Percentiles rank a stretch among this genome's conserved stretches.
Conservation (phyloP, 35 echinoderm and acorn worm genomes). For the Ophioderma brevispina region DNA sequence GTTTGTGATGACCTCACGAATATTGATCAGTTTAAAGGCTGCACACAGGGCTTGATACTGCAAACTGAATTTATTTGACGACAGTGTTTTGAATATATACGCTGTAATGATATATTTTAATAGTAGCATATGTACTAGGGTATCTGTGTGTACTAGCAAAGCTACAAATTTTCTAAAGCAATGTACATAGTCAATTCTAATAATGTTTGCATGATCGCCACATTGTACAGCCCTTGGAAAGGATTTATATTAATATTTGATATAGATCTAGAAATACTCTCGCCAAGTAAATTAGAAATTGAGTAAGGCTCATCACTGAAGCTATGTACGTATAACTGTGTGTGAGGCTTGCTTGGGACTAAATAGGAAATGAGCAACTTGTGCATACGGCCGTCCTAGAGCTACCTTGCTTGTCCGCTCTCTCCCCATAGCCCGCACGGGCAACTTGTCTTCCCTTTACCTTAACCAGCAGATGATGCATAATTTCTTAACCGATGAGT, state of each 20-base stretch:
- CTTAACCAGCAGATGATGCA: not conserved
- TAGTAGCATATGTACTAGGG: too few species aligned
- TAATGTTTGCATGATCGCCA: too few species aligned
- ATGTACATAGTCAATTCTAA: too few species aligned
- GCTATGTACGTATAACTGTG: not conserved
- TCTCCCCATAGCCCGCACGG: not conserved
- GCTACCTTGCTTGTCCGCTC: not conserved
- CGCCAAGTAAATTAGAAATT: not conserved
- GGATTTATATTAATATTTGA: not conserved
- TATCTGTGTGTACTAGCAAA: too few species aligned
- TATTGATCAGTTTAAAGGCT: conserved; percentile 1
- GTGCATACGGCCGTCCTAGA: not conserved
- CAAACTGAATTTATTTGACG: too few species aligned
- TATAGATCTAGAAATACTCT: not conserved
- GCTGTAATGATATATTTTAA: too few species aligned
- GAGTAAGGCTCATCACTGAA: not conserved
- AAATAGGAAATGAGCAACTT: not conserved
- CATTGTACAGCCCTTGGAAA: too few species aligned
- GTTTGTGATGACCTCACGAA: not conserved
- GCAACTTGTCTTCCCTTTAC: not conserved
- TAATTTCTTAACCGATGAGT: not conserved
- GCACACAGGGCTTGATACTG: not conserved
- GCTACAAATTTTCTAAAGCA: too few species aligned
- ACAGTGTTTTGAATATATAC: too few species aligned
- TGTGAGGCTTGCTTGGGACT: not conserved